Evolutionary conservation across 2,888 invertebrate genomes (phyloP).

Genomic region (Agriopis leucophaearia): DNA sequence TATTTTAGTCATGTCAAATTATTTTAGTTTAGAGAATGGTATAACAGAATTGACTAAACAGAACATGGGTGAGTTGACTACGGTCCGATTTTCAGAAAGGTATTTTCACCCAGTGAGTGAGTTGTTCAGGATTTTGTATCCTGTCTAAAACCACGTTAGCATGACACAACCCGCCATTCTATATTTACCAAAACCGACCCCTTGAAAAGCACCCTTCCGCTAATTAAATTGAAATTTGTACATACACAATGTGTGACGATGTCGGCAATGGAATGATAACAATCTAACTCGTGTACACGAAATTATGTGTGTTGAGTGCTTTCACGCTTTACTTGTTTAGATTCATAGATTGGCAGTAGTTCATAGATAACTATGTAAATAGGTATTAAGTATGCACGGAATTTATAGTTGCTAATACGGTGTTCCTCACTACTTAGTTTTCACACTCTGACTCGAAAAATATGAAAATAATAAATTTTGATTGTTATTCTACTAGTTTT

Average conservation of each 20-base stretch:
- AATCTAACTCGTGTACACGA: conserved; percentile 51
- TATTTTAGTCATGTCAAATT: no score
- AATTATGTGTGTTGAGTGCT: conserved; percentile 25
- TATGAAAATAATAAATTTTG: no score
- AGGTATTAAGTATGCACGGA: background rate
- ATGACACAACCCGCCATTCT: background rate
- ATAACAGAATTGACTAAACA: no score
- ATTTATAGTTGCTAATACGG: no score
- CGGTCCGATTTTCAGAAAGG: no score
- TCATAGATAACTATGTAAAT: background rate
- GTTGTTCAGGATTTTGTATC: no score
- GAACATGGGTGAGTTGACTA: no score
- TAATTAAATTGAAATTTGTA: conserved; percentile 61
- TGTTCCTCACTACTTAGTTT: no score
- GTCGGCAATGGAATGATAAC: conserved; percentile 59
- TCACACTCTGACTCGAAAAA: no score
- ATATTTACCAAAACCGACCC: background rate
- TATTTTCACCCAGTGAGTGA: no score
- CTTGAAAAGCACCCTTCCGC: conserved; percentile 40
- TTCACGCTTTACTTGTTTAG: conserved; percentile 28
- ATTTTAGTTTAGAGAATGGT: no score
- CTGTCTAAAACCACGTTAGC: background rate
- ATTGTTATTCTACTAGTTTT: no score
- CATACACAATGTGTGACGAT: conserved; percentile 50
- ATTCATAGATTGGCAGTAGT: conserved; percentile 5